Percentiles rank a stretch among this genome's conserved stretches.
These are phyloP conservation scores for Tribolium freemani DNA, from an alignment of 2,888 invertebrate species.

Conservation along the genomic window DNA sequence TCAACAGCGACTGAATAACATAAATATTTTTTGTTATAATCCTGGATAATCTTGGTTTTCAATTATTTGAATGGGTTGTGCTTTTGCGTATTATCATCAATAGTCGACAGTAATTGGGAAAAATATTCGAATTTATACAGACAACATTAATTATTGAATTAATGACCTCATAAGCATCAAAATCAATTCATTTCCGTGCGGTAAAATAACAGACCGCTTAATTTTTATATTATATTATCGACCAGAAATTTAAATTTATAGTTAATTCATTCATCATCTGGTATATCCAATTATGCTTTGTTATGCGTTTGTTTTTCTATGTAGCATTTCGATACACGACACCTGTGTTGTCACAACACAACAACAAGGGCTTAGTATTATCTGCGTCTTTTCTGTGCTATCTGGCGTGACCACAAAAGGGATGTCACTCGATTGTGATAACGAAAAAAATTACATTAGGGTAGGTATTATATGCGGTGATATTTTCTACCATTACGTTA, in stretches of 20 bases:
- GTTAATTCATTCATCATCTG: neutral
- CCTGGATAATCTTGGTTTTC: neutral
- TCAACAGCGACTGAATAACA: neutral
- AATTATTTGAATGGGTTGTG: neutral
- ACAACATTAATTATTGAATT: slow-evolving; percentile 1
- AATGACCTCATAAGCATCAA: neutral
- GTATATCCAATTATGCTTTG: slow-evolving; percentile 16
- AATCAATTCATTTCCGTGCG: neutral
- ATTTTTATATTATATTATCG: neutral
- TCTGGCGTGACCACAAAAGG: slow-evolving; percentile 16
- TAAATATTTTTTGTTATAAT: neutral
- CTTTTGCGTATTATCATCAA: neutral
- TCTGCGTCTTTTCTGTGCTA: neutral
- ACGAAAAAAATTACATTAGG: slow-evolving; percentile 1
- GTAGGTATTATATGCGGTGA: neutral
- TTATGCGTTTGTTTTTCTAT: slow-evolving; percentile 14
- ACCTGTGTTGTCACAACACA: slow-evolving; percentile 1
- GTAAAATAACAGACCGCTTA: neutral
- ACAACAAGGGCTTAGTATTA: slow-evolving; percentile 8
- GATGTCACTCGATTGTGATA: slow-evolving; percentile 14
- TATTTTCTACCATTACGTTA: neutral
- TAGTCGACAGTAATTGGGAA: neutral
- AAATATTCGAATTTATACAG: neutral
- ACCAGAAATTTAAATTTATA: slow-evolving; percentile 12
- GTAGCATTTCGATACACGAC: slow-evolving; percentile 8